Evolutionary conservation across 2,888 invertebrate species (phyloP).

Genomic region (Metallyticus violacea): DNA sequence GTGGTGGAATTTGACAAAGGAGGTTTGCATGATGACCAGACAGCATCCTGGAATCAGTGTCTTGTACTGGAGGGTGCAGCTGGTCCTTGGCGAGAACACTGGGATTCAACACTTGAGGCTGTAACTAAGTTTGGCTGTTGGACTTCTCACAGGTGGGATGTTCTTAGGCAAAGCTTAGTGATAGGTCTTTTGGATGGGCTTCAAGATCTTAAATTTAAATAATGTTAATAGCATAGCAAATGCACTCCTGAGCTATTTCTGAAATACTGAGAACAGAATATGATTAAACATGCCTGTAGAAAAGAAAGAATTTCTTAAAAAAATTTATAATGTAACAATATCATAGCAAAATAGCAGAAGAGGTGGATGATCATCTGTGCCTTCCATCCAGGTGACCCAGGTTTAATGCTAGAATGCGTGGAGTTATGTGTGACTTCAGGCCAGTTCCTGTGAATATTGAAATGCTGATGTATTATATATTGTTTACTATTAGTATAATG

Average conservation of each 20-base stretch:
- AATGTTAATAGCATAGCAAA: background rate
- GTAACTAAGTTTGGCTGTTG: slow-evolving; percentile 48
- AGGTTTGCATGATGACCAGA: slow-evolving; percentile 56
- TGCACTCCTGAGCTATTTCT: background rate
- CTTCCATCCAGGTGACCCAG: too few relatives aligned
- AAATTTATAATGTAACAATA: too few relatives aligned
- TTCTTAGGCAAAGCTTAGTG: background rate
- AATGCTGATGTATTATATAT: too few relatives aligned
- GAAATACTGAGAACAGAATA: too few relatives aligned
- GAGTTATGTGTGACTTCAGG: too few relatives aligned
- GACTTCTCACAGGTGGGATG: slow-evolving; percentile 41
- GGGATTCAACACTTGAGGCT: slow-evolving; percentile 67
- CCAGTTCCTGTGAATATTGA: too few relatives aligned
- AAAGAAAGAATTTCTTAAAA: too few relatives aligned
- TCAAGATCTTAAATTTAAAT: background rate
- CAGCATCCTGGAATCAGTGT: slow-evolving; percentile 50
- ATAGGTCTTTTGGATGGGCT: background rate
- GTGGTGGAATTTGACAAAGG: slow-evolving; percentile 82
- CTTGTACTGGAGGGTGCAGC: slow-evolving; percentile 54
- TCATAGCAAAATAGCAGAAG: too few relatives aligned
- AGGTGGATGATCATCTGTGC: too few relatives aligned
- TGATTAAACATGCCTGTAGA: too few relatives aligned
- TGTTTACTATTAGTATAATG: too few relatives aligned
- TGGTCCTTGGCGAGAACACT: slow-evolving; percentile 63
- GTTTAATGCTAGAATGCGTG: too few relatives aligned